These are phyloP conservation scores for Salvator merianae DNA, from an alignment of 2,113 vertebrate species.

Conservation along the genomic window DNA sequence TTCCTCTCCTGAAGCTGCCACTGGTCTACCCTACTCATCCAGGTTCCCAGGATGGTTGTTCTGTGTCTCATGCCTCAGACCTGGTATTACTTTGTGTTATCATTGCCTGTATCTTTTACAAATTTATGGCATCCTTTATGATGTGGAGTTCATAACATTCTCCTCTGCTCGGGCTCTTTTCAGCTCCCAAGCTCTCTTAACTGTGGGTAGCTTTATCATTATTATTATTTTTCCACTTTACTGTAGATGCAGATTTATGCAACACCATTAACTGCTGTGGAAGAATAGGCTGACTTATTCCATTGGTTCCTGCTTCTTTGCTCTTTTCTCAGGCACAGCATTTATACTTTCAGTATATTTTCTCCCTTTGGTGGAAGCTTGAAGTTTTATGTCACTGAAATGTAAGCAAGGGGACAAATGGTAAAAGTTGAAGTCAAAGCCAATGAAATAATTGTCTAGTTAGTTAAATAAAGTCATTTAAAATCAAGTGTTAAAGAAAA, in stretches of 20 bases:
- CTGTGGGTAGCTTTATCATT: neutral
- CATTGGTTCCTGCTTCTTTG: neutral
- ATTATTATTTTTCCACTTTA: slow-evolving; percentile 17
- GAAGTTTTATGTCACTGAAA: slow-evolving; percentile 9
- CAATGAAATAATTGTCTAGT: no score
- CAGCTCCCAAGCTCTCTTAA: slow-evolving; percentile 36
- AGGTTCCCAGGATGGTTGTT: no score
- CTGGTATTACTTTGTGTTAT: neutral
- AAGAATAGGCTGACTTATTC: slow-evolving; percentile 25
- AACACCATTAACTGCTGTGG: neutral
- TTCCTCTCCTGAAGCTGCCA: no score
- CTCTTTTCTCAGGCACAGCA: slow-evolving; percentile 16
- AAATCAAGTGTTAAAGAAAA: no score
- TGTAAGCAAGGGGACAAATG: neutral
- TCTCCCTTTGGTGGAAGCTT: neutral
- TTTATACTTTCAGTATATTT: slow-evolving; percentile 4
- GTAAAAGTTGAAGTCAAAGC: neutral
- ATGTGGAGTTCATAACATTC: neutral
- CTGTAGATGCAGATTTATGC: slow-evolving; percentile 1
- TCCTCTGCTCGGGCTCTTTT: slow-evolving; percentile 46
- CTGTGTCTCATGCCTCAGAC: neutral
- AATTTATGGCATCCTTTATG: neutral
- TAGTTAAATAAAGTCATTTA: no score
- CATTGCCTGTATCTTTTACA: neutral
- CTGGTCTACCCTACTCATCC: no score